Evolutionary conservation across 2,797 vertebrate genomes (phyloP).

Genomic region (Bucorvus abyssinicus): DNA sequence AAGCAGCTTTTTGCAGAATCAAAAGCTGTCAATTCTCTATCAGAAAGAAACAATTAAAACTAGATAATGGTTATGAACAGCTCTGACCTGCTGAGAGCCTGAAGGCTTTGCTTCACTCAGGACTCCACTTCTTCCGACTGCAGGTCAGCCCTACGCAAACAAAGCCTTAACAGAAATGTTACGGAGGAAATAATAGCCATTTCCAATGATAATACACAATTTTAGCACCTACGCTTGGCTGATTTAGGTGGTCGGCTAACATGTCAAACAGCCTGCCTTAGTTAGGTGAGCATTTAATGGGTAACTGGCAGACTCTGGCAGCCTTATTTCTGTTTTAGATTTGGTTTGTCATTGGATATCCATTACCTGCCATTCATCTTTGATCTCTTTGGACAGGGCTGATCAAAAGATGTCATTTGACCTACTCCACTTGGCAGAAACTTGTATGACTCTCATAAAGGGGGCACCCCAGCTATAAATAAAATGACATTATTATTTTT

Average conservation of each 20-base stretch:
- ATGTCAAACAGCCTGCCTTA: conserved; percentile 90
- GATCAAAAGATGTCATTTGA: conserved; percentile 99
- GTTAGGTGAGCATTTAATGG: conserved; percentile 94
- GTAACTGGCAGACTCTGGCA: conserved; percentile 98
- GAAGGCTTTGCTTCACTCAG: conserved; percentile 59
- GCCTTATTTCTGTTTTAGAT: conserved; percentile 98
- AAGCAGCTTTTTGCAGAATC: conserved; percentile 39
- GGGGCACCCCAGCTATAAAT: conserved; percentile 93
- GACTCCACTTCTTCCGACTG: conserved; percentile 67
- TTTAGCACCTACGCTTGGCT: conserved; percentile 91
- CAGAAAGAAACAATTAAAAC: conserved; percentile 67
- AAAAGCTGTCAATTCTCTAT: conserved; percentile 58
- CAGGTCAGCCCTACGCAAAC: conserved; percentile 78
- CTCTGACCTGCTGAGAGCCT: conserved; percentile 70
- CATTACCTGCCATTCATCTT: conserved; percentile 98
- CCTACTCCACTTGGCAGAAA: conserved; percentile 97
- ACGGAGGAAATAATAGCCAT: conserved; percentile 99
- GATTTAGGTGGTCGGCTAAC: conserved; percentile 92
- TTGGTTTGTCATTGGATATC: conserved; percentile 95
- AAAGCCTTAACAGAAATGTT: conserved; percentile 96
- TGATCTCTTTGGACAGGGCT: conserved; percentile 99
- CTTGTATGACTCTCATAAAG: conserved; percentile 97
- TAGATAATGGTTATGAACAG: conserved; percentile 68
- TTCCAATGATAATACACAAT: conserved; percentile 99
- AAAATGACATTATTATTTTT: conserved; percentile 99